phyloP scores from a whole-genome alignment of 2,888 invertebrate genomes.

The Serripes groenlandicus region DNA sequence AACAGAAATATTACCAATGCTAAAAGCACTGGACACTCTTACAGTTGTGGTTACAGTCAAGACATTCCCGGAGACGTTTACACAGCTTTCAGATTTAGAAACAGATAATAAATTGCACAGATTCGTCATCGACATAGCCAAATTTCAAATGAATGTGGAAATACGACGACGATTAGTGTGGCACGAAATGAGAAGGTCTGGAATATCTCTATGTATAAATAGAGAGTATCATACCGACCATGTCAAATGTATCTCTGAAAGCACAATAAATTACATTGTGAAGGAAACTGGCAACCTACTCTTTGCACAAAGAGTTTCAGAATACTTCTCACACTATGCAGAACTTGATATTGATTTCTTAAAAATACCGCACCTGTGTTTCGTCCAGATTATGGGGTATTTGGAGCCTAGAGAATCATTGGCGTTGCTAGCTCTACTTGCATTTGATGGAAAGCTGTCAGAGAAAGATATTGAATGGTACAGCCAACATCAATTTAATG shows the following conservation, averaged over 20 bases:
- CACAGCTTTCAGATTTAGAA: not conserved
- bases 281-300: not conserved
- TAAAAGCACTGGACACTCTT: not conserved
- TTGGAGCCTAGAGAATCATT: constrained; percentile 1
- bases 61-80: not conserved
- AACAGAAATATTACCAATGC: not conserved
- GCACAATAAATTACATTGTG: not conserved
- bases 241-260: not conserved
- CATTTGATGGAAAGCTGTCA: not conserved
- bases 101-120: not conserved
- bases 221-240: not conserved
- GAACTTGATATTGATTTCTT: not conserved
- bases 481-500: not conserved
- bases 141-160: not conserved
- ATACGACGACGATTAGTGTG: not conserved
- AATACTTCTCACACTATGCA: not conserved
- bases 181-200: not conserved
- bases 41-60: not conserved
- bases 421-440: not conserved
- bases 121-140: not conserved
- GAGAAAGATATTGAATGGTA: not conserved
- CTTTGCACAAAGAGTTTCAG: constrained; percentile 10
- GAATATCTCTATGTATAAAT: not conserved
- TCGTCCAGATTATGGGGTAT: not conserved
- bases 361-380: not conserved